Evolutionary conservation across 2,888 invertebrate species (phyloP).

Genomic region (Synanthedon vespiformis): DNA sequence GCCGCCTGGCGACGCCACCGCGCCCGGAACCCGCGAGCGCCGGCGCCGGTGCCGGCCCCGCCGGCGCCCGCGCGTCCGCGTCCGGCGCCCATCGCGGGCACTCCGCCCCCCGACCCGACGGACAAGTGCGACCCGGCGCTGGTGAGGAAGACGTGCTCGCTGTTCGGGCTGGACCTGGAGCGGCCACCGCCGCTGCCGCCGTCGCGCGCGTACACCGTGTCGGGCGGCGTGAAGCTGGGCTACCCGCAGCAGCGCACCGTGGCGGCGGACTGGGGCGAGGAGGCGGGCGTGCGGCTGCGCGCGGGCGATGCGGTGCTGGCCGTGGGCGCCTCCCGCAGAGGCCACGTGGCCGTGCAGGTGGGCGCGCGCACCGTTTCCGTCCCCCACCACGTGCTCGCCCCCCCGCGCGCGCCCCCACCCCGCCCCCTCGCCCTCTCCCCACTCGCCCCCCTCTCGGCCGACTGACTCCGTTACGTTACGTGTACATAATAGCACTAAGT

Average conservation of each 20-base stretch:
- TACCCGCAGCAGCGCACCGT: constrained; percentile 93
- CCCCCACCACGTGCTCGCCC: constrained; percentile 56
- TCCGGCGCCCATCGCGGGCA: constrained; percentile 91
- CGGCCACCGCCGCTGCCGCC: constrained; percentile 93
- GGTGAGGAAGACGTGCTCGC: constrained; percentile 89
- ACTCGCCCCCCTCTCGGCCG: constrained; percentile 30
- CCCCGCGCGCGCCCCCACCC: constrained; percentile 39
- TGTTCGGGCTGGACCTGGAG: constrained; percentile 91
- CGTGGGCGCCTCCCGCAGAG: constrained; percentile 88
- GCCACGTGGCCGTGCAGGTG: constrained; percentile 86
- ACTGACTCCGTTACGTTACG: constrained; percentile 2
- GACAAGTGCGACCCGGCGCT: constrained; percentile 90
- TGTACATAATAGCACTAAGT: constrained; percentile 41
- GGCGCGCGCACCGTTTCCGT: constrained; percentile 42
- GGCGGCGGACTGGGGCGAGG: constrained; percentile 85
- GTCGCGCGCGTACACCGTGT: constrained; percentile 89
- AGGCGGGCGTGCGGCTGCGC: constrained; percentile 35
- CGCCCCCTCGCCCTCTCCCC: constrained; percentile 36
- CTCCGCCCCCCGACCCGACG: constrained; percentile 85
- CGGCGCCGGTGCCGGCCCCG: constrained; percentile 2
- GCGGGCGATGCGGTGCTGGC: constrained; percentile 88
- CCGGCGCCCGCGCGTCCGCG: constrained; percentile 76
- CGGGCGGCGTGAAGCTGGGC: constrained; percentile 89
- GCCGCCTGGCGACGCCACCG: constrained; percentile 87
- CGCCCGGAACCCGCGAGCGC: constrained; percentile 49